phyloP scores from a whole-genome alignment of 2,797 vertebrate genomes.

The Scolopax bukidnonensis region DNA sequence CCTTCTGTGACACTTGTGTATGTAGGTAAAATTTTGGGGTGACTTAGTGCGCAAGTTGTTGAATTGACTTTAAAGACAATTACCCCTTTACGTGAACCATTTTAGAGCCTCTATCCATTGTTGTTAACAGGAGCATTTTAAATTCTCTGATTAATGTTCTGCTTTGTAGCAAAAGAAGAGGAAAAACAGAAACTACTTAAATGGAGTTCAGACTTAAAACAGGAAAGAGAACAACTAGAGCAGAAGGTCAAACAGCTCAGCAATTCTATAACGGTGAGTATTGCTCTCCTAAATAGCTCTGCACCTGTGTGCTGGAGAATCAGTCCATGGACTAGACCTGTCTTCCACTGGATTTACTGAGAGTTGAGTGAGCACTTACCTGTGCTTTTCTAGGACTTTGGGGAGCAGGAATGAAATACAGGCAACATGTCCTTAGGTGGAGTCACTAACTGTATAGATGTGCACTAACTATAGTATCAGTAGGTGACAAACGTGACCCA shows the following conservation, averaged over 20 bases:
- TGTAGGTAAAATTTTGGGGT: background rate
- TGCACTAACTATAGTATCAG: background rate
- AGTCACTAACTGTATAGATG: background rate
- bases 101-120: background rate
- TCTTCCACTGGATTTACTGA: background rate
- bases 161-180: slow-evolving; percentile 93
- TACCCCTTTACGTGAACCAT: background rate
- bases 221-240: slow-evolving; percentile 96
- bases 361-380: background rate
- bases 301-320: background rate
- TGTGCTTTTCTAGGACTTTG: background rate
- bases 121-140: background rate
- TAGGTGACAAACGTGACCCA: background rate
- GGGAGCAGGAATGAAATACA: background rate
- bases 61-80: background rate
- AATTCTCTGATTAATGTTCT: background rate
- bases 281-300: background rate
- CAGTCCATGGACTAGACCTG: background rate
- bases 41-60: background rate
- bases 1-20: background rate
- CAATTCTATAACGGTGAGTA: slow-evolving; percentile 94
- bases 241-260: slow-evolving; percentile 98
- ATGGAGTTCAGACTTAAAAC: slow-evolving; percentile 96
- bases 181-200: slow-evolving; percentile 98
- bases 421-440: background rate